Evolutionary conservation across 2,888 invertebrate genomes (phyloP).

Genomic region (Nomada hirtipes): DNA sequence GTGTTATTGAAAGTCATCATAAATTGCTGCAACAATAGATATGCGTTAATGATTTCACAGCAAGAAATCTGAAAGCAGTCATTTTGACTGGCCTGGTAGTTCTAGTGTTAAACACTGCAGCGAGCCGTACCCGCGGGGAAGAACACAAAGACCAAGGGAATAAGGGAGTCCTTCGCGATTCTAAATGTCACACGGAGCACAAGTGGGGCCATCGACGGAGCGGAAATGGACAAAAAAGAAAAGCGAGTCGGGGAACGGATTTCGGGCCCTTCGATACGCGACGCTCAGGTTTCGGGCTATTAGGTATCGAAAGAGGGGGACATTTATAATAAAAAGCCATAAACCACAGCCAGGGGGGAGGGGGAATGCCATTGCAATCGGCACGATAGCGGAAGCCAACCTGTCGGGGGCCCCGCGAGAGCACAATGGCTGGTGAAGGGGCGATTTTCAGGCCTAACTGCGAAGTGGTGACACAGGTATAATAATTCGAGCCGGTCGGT

Average conservation of each 20-base stretch:
- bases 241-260: slow-evolving; percentile 21
- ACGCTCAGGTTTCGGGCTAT: slow-evolving; percentile 68
- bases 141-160: background rate
- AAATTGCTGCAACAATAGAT: no score
- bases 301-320: slow-evolving; percentile 59
- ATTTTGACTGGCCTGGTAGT: no score
- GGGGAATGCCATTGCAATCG: slow-evolving; percentile 37
- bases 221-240: slow-evolving; percentile 47
- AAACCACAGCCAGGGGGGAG: slow-evolving; percentile 40
- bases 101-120: no score
- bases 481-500: slow-evolving; percentile 76
- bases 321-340: slow-evolving; percentile 69
- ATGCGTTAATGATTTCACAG: no score
- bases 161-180: background rate
- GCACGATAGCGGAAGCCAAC: slow-evolving; percentile 63
- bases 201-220: background rate
- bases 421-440: slow-evolving; percentile 61
- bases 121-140: no score
- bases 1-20: no score
- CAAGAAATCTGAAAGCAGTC: no score
- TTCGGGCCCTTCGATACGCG: slow-evolving; percentile 33
- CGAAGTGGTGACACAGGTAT: slow-evolving; percentile 74
- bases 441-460: slow-evolving; percentile 52
- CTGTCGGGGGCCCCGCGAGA: slow-evolving; percentile 54
- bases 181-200: slow-evolving; percentile 7